Conservation (phyloP, 2,113 vertebrate genomes). For the Illadopsis cleaveri region DNA sequence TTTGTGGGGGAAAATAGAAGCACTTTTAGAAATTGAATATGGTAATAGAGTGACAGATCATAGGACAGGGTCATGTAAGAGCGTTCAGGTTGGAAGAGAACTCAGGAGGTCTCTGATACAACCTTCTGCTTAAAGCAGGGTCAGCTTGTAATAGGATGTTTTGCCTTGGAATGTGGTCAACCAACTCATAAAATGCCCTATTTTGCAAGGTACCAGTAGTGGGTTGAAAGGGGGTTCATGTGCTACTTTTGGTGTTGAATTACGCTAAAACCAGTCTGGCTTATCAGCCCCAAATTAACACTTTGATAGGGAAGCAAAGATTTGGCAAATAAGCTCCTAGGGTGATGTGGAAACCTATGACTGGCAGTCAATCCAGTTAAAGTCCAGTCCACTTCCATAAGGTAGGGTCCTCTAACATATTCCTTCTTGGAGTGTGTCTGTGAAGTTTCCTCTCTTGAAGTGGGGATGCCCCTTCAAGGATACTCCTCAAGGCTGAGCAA, state of each 20-base stretch:
- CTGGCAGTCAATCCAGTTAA: not conserved
- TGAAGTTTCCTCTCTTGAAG: not conserved
- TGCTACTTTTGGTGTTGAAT: not conserved
- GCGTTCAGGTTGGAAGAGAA: not conserved
- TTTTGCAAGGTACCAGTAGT: too few species aligned
- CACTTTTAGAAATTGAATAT: not conserved
- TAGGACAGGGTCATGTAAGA: not conserved
- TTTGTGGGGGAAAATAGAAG: not conserved
- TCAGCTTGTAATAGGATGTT: not conserved
- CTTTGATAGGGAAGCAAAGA: not conserved
- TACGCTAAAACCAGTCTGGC: not conserved
- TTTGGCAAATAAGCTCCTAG: not conserved
- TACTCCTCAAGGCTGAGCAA: fast-evolving
- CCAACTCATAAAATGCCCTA: not conserved
- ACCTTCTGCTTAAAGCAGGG: not conserved
- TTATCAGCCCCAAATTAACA: not conserved
- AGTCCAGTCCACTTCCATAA: not conserved
- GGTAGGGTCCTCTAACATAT: not conserved
- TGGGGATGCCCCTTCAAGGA: not conserved
- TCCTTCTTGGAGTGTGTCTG: not conserved
- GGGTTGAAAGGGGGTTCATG: too few species aligned
- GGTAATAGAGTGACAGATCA: not conserved
- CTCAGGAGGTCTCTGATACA: not conserved
- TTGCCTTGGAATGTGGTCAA: not conserved
- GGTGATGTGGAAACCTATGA: not conserved